Evolutionary conservation across 2,113 vertebrate species (phyloP), one percentile per base, ranked within the genome.

Genomic region (Gymnogyps californianus): DNA sequence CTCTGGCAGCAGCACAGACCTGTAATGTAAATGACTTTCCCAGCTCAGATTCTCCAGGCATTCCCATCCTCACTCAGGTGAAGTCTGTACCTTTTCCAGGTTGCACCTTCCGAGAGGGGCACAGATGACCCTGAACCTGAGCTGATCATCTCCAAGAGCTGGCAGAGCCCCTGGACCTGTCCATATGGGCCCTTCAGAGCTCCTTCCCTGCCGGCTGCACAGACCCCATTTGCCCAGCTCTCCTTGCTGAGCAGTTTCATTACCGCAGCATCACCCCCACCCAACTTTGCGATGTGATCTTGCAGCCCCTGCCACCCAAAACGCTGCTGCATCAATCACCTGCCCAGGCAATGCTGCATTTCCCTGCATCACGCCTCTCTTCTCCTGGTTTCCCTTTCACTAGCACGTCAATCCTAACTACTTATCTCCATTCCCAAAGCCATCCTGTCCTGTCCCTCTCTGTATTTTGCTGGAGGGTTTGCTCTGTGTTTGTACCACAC

Each of bases 211-310:
- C 61, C 11, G 3, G 38, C 72, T 59, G 42, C 67, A 59, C 7
- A 10, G 59, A 38, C 5, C 26, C 34, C 11, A 1, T 47, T 31
- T 57, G 52, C 75, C 51, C 42, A 71, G 59, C 38, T 57, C 36
- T 57, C 31, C 46, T 57, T 5, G 13, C 55, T 15, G 36, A 62
- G 51, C 0, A 5, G 29, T 77, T 86, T 34, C 51, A 64, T 57
- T 16, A 20, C 47, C 69, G 40, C 81, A 84, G 51, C 64, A 24
- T 59, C 82, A 61, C 7, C n/a, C 26, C 18, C 15, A 11, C 47
- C 24, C 0, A 1, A 52, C 20, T 32, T 7, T 20, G 20, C 2
- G 0, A 25, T 18, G 25, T 11, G 49, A 31, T 16, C 31, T 44
- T 10, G 11, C 46, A 79, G 15, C 6, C 18, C 17, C 52, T 19